Evolutionary conservation across 2,888 invertebrate species (phyloP).

Genomic region (Eucriotettix oculatus): DNA sequence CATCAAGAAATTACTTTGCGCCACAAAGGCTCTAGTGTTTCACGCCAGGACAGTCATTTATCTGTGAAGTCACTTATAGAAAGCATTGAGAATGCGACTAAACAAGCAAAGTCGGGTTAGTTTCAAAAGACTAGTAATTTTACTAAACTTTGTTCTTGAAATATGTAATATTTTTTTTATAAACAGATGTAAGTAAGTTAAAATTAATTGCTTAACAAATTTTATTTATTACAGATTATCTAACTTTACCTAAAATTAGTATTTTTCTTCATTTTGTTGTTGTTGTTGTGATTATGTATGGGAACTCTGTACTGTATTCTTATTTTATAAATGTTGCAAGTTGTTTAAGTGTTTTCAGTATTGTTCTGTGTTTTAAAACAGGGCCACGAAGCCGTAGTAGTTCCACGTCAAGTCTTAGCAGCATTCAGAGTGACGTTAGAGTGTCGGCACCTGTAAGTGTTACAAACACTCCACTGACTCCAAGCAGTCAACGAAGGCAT

Average conservation of each 20-base stretch:
- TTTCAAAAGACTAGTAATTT: constrained; percentile 8
- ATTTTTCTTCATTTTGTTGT: too few species aligned
- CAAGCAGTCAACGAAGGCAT: not conserved
- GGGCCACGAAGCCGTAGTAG: constrained; percentile 40
- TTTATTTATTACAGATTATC: too few species aligned
- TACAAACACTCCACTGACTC: not conserved
- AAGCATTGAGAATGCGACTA: constrained; percentile 75
- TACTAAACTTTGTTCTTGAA: too few species aligned
- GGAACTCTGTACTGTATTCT: too few species aligned
- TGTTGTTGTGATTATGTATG: too few species aligned
- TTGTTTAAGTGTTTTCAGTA: not conserved
- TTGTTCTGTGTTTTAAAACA: constrained; percentile 13
- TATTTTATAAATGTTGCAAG: too few species aligned
- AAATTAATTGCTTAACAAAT: too few species aligned
- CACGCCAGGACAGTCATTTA: constrained; percentile 56
- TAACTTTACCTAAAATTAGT: too few species aligned
- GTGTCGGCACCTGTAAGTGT: constrained; percentile 19
- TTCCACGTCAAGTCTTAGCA: constrained; percentile 44
- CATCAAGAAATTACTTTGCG: constrained; percentile 21
- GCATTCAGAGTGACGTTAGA: constrained; percentile 31
- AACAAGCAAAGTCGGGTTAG: constrained; percentile 47
- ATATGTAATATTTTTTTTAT: too few species aligned
- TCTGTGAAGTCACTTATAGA: constrained; percentile 85
- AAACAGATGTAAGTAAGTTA: too few species aligned
- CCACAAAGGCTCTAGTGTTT: constrained; percentile 34